Percentiles rank a stretch among this genome's conserved stretches.
These are phyloP conservation scores for Berghia stephanieae DNA, from an alignment of 1,140 invertebrate genomes.

Conservation along the genomic window DNA sequence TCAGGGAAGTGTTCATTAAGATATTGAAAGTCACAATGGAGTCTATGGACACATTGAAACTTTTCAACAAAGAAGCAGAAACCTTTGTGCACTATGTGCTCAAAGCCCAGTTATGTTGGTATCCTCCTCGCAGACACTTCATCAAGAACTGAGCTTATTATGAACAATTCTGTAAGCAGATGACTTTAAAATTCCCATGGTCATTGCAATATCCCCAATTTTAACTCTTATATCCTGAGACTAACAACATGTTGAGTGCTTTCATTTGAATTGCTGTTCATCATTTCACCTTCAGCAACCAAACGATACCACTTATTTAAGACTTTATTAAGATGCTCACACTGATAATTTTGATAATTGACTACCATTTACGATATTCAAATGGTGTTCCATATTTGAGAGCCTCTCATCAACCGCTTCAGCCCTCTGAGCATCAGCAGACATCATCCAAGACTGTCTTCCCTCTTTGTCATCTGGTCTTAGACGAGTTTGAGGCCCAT, in stretches of 20 bases:
- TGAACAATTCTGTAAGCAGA: no score
- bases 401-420: slow-evolving; percentile 28
- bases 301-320: not conserved
- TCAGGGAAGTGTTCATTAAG: no score
- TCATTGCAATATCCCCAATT: not conserved
- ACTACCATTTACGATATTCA: slow-evolving; percentile 8
- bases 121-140: no score
- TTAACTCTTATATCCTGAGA: not conserved
- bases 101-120: no score
- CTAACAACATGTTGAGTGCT: not conserved
- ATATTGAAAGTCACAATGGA: no score
- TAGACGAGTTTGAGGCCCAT: slow-evolving; percentile 8
- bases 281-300: not conserved
- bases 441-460: not conserved
- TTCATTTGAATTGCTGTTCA: not conserved
- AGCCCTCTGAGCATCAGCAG: slow-evolving; percentile 4
- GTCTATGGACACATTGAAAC: no score
- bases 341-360: not conserved
- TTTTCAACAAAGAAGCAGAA: no score
- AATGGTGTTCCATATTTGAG: slow-evolving; percentile 19
- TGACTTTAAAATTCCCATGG: no score
- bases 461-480: not conserved
- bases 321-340: not conserved
- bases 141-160: no score
- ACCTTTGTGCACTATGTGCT: no score